Evolutionary conservation across 1,140 invertebrate genomes (phyloP).

Genomic region (Drosophila kohkoa): DNA sequence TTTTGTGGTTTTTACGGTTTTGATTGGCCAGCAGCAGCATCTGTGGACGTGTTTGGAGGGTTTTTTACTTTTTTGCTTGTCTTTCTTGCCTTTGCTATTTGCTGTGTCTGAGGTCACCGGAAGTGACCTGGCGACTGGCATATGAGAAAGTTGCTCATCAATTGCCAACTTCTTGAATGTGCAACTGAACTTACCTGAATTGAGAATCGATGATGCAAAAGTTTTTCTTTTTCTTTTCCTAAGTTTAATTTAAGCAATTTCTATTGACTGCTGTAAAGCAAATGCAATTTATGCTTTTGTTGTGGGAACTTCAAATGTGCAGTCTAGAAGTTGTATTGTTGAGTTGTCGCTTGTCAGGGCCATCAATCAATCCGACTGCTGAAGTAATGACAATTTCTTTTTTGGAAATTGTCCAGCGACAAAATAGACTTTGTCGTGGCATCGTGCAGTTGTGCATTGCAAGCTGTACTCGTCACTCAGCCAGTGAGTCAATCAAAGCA

Average conservation of each 20-base stretch:
- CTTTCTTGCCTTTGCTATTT: not conserved
- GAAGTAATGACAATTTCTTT: constrained; percentile 50
- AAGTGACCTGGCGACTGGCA: constrained; percentile 49
- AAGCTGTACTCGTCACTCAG: constrained; percentile 29
- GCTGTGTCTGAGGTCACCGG: constrained; percentile 56
- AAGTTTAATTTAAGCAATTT: constrained; percentile 30
- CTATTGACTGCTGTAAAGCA: constrained; percentile 15
- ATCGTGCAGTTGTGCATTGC: constrained; percentile 39
- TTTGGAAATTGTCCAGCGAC: constrained; percentile 45
- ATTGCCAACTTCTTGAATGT: constrained; percentile 24
- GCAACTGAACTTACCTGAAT: not conserved
- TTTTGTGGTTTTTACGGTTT: constrained; percentile 59
- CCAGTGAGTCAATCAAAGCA: constrained; percentile 50
- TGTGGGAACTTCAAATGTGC: constrained; percentile 1
- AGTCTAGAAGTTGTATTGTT: constrained; percentile 17
- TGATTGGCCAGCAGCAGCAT: constrained; percentile 59
- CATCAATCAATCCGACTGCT: constrained; percentile 52
- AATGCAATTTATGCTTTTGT: constrained; percentile 13
- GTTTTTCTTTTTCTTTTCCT: constrained; percentile 5
- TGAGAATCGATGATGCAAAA: constrained; percentile 6
- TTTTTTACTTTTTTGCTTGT: too few species aligned
- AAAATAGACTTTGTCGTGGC: constrained; percentile 38
- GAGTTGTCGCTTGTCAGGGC: constrained; percentile 39
- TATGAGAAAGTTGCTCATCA: constrained; percentile 39
- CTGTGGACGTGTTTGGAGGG: constrained; percentile 59